phyloP scores from a whole-genome alignment of 2,888 invertebrate genomes.

The Zaprionus obscuricornis region DNA sequence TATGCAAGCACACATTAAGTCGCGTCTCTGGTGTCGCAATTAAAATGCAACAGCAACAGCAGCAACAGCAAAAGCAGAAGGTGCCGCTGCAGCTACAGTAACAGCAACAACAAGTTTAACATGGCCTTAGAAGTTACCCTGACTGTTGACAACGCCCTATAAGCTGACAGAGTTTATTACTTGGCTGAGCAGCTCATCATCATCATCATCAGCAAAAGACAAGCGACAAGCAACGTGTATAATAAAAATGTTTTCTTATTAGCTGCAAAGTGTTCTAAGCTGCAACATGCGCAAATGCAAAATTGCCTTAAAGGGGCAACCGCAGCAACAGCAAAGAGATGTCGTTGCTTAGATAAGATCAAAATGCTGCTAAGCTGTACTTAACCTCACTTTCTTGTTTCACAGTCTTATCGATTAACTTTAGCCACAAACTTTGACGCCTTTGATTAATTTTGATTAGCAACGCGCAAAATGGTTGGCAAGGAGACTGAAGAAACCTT shows the following conservation, averaged over 20 bases:
- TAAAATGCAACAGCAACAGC: conserved; percentile 64
- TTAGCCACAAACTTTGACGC: conserved; percentile 25
- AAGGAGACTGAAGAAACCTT: neutral
- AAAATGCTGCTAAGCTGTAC: conserved; percentile 16
- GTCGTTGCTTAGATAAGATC: too few relatives aligned
- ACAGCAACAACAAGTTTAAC: conserved; percentile 22
- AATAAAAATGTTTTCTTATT: conserved; percentile 68
- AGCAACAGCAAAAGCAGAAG: conserved; percentile 9
- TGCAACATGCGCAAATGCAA: too few relatives aligned
- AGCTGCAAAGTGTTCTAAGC: conserved; percentile 52
- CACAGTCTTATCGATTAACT: conserved; percentile 27
- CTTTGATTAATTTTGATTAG: conserved; percentile 46
- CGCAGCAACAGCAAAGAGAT: too few relatives aligned
- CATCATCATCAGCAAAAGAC: neutral
- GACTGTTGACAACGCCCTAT: neutral
- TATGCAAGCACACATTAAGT: conserved; percentile 45
- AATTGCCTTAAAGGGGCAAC: too few relatives aligned
- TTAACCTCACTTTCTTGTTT: conserved; percentile 15
- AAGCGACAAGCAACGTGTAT: conserved; percentile 9
- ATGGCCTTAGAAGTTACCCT: too few relatives aligned
- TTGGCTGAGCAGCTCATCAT: conserved; percentile 13
- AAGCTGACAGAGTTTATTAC: too few relatives aligned
- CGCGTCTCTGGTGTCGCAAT: conserved; percentile 58
- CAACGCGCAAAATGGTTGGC: conserved; percentile 15
- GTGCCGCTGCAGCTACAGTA: conserved; percentile 16